phyloP scores from a whole-genome alignment of 2,797 vertebrate species.

The Loriculus beryllinus region DNA sequence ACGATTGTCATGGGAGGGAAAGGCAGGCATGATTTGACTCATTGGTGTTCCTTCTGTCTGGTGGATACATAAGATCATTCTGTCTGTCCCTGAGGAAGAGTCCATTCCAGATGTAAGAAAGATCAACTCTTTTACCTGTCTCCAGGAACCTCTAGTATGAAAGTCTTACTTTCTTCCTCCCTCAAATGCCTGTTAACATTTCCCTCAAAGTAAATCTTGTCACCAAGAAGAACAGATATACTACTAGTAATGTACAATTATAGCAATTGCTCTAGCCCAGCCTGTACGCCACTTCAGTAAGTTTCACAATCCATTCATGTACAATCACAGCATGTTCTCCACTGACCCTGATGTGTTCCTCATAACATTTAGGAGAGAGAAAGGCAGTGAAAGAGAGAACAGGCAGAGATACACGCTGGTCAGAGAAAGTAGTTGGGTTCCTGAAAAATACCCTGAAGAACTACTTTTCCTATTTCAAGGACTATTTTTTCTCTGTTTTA shows the following conservation, averaged over 20 bases:
- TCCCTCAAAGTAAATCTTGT: neutral
- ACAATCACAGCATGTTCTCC: neutral
- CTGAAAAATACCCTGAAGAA: neutral
- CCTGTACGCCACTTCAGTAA: neutral
- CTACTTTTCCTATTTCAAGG: neutral
- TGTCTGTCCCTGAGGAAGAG: neutral
- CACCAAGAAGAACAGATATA: neutral
- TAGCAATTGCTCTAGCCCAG: neutral
- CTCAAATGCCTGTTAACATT: neutral
- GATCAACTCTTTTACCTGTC: neutral
- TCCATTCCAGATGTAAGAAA: neutral
- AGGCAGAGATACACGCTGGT: neutral
- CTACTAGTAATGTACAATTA: neutral
- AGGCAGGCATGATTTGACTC: neutral
- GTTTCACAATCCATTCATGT: neutral
- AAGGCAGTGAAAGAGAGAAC: neutral
- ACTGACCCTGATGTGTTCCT: neutral
- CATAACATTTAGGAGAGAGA: neutral
- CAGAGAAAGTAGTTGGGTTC: neutral
- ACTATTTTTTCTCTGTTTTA: neutral
- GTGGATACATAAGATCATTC: fast-evolving
- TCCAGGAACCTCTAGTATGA: neutral
- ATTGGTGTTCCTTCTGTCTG: neutral
- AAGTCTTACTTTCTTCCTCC: neutral
- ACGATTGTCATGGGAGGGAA: neutral